Conservation (phyloP, 2,888 invertebrate species). For the Scaptomyza caliginosa region DNA sequence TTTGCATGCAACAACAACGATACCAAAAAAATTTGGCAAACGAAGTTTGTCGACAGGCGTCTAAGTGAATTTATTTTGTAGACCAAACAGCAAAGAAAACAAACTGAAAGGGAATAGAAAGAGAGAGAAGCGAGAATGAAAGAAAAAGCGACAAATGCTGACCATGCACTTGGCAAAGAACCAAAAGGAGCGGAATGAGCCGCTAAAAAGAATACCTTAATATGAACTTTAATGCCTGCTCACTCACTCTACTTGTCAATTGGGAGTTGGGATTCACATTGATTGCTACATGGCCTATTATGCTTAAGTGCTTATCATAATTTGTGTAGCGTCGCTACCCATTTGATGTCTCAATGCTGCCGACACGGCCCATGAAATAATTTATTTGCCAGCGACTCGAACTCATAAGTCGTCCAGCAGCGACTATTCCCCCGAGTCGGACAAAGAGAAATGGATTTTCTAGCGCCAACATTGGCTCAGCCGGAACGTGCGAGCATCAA, state of each 20-base stretch:
- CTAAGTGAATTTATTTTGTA: constrained; percentile 70
- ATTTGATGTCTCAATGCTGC: constrained; percentile 8
- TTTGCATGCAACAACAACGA: constrained; percentile 39
- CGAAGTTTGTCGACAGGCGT: constrained; percentile 61
- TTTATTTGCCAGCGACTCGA: constrained; percentile 34
- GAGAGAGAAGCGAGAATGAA: background rate
- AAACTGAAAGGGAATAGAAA: too few relatives aligned
- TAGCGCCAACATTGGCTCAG: constrained; percentile 32
- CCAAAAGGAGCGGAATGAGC: constrained; percentile 18
- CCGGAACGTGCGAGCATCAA: constrained; percentile 7
- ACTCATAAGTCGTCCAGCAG: constrained; percentile 53
- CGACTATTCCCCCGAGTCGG: constrained; percentile 51
- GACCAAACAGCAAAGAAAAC: constrained; percentile 15
- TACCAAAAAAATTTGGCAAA: constrained; percentile 64
- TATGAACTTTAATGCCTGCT: constrained; percentile 50
- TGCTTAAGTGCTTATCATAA: constrained; percentile 77
- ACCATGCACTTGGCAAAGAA: constrained; percentile 69
- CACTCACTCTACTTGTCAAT: constrained; percentile 22
- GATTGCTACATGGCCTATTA: constrained; percentile 72
- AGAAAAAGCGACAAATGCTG: constrained; percentile 36
- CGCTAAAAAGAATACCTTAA: constrained; percentile 2
- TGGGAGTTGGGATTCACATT: constrained; percentile 56
- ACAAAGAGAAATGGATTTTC: constrained; percentile 55
- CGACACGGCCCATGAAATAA: constrained; percentile 32
- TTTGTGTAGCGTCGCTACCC: constrained; percentile 45